phyloP scores from a whole-genome alignment of 2,888 invertebrate genomes.

The Perithous albicinctus region DNA sequence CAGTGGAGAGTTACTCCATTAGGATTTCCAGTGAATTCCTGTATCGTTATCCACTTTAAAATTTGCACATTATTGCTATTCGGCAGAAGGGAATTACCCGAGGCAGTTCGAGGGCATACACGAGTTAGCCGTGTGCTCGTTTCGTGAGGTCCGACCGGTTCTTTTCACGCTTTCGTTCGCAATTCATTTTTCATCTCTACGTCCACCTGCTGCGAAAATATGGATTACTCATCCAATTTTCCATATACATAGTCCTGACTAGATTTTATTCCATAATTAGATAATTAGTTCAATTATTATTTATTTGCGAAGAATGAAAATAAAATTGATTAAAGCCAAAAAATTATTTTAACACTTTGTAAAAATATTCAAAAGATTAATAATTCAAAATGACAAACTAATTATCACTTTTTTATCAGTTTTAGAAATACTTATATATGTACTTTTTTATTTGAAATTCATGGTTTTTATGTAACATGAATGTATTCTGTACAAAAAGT shows the following conservation, averaged over 20 bases:
- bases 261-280: background rate
- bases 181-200: slow-evolving; percentile 9
- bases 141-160: slow-evolving; percentile 1
- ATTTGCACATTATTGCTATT: background rate
- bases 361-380: too few relatives aligned
- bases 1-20: background rate
- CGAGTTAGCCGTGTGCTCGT: background rate
- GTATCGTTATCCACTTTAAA: background rate
- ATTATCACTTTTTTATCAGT: too few relatives aligned
- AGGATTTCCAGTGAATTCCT: slow-evolving; percentile 2
- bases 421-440: too few relatives aligned
- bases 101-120: slow-evolving; percentile 4
- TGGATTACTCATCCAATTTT: slow-evolving; percentile 6
- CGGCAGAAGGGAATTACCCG: background rate
- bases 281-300: background rate
- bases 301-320: background rate
- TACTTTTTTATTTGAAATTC: too few relatives aligned
- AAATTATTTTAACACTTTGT: background rate
- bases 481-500: too few relatives aligned
- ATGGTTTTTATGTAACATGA: too few relatives aligned
- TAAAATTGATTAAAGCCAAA: background rate
- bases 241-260: background rate
- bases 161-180: background rate
- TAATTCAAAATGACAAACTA: too few relatives aligned
- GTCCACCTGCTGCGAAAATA: slow-evolving; percentile 28